Evolutionary conservation across 2,888 invertebrate species (phyloP).

Genomic region (Drosophila conformis): DNA sequence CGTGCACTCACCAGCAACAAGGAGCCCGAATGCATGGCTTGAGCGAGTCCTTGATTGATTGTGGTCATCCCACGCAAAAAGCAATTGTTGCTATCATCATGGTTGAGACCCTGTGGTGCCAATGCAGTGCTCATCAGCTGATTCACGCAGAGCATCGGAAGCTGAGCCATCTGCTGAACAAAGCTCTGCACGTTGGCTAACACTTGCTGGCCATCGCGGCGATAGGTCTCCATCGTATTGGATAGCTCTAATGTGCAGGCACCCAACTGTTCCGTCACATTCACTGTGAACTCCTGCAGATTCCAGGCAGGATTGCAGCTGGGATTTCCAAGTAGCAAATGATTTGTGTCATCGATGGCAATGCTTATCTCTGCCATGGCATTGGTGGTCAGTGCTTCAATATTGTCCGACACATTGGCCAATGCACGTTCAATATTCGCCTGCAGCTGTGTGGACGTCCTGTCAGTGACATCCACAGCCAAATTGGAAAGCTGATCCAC

Average conservation of each 20-base stretch:
- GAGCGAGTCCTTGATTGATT: conserved; percentile 67
- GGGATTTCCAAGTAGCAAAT: conserved; percentile 56
- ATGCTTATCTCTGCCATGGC: conserved; percentile 58
- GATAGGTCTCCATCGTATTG: conserved; percentile 32
- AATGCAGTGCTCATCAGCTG: conserved; percentile 25
- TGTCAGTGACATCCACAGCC: conserved; percentile 62
- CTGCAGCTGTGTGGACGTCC: conserved; percentile 54
- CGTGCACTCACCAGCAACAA: conserved; percentile 62
- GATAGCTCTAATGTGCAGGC: conserved; percentile 58
- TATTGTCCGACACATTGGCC: conserved; percentile 45
- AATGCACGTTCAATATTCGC: conserved; percentile 58
- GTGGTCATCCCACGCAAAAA: conserved; percentile 63
- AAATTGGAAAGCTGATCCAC: conserved; percentile 67
- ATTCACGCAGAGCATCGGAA: conserved; percentile 58
- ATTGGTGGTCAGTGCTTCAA: conserved; percentile 60
- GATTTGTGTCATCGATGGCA: conserved; percentile 60
- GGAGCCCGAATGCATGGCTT: conserved; percentile 64
- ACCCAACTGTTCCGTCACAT: conserved; percentile 56
- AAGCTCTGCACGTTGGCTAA: conserved; percentile 49
- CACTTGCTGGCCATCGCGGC: conserved; percentile 45
- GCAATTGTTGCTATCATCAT: conserved; percentile 55
- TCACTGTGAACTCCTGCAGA: conserved; percentile 62
- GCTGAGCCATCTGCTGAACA: conserved; percentile 60
- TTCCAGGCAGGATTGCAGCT: conserved; percentile 63
- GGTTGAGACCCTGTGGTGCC: conserved; percentile 29